Percentiles rank a stretch among this genome's conserved stretches.
These are phyloP conservation scores for Notamacropus eugenii DNA, from an alignment of 2,797 vertebrate genomes.

Conservation along the genomic window DNA sequence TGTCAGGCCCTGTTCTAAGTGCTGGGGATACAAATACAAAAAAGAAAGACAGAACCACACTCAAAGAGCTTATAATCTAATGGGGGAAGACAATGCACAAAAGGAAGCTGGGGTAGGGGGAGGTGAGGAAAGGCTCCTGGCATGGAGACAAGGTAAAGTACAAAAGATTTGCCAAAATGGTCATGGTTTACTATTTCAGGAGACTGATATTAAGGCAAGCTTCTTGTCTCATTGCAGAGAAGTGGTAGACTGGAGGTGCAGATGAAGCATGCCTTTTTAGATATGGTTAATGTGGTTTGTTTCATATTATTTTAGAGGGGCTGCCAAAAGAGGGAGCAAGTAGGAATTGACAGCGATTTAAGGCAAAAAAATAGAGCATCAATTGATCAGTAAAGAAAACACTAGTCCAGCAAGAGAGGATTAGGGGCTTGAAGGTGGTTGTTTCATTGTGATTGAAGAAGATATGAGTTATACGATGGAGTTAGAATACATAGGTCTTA, in stretches of 20 bases:
- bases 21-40: not conserved
- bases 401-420: not conserved
- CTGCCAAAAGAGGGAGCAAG: not conserved
- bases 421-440: not conserved
- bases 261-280: not conserved
- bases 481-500: not conserved
- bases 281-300: not conserved
- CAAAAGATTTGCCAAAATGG: not conserved
- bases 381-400: not conserved
- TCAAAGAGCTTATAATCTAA: not conserved
- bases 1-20: not conserved
- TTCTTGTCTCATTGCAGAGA: not conserved
- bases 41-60: not conserved
- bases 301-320: not conserved
- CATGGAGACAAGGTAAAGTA: not conserved
- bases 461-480: not conserved
- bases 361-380: not conserved
- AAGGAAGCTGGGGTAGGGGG: not conserved
- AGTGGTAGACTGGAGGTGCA: not conserved
- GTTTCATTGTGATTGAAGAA: not conserved
- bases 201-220: not conserved
- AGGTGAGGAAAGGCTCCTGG: not conserved
- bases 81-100: not conserved
- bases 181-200: not conserved
- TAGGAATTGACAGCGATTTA: not conserved